phyloP scores from a whole-genome alignment of 2,888 invertebrate genomes.

The Polyommatus icarus region DNA sequence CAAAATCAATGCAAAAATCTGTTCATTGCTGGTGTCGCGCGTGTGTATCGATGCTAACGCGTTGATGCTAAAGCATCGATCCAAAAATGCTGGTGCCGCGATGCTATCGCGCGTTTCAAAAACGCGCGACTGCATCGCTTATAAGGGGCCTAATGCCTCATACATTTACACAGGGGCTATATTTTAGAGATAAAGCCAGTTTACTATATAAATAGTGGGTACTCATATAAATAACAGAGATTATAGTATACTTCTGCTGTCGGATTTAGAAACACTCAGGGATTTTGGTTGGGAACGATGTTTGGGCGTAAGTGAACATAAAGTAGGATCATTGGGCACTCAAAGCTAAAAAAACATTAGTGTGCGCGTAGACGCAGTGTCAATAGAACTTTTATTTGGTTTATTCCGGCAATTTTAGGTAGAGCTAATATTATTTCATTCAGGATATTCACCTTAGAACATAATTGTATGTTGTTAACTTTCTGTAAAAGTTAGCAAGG shows the following conservation, averaged over 20 bases:
- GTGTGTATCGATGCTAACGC: no score
- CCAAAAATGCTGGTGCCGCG: no score
- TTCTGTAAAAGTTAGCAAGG: neutral
- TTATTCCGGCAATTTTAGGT: neutral
- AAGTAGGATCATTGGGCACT: conserved; percentile 24
- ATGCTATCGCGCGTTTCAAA: no score
- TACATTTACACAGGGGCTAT: conserved; percentile 53
- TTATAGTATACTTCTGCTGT: conserved; percentile 42
- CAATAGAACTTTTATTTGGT: neutral
- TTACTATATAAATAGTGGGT: conserved; percentile 43
- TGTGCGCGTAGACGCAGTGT: neutral
- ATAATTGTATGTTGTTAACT: neutral
- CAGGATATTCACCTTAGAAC: neutral
- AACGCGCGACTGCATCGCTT: no score
- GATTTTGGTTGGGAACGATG: neutral
- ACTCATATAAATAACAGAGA: conserved; percentile 37
- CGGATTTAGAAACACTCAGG: conserved; percentile 39
- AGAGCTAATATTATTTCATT: neutral
- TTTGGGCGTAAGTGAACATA: conserved; percentile 25
- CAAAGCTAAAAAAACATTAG: conserved; percentile 7
- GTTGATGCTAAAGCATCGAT: no score
- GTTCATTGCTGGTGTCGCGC: no score
- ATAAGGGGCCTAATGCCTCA: conserved; percentile 46
- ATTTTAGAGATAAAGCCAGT: conserved; percentile 45
- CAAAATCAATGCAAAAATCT: no score